Base-by-base conservation (phyloP, 2,797 vertebrate species). In the Epinephelus coioides region DNA sequence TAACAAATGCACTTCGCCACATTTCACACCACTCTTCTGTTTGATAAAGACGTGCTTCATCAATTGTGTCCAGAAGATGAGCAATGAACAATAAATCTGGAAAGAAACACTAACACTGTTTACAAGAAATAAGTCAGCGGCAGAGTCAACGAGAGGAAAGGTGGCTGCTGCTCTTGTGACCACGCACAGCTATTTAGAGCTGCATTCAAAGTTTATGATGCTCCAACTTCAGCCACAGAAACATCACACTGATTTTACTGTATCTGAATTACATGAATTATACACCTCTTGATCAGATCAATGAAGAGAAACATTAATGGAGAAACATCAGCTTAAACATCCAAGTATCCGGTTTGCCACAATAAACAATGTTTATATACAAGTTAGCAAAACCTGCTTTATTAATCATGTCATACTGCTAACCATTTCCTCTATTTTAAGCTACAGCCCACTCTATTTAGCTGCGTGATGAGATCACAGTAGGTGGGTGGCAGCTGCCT, bases 401-500 rank as follows among this genome's bases (percentile, higher is more conserved):
- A 34, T 27, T 17, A 63, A 46, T 8, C 4, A 1, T 65, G 6
- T 34, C 19, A 38, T 38, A 34, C 50, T 51, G 47, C 3, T 34
- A 65, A 65, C 63, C 12, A 50, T 51, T 65, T 44, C 49, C 23
- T 62, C 50, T 15, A 54, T 53, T 44, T 73, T 73, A 63, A 44
- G 47, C 11, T 43, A 51, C 15, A 25, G 13, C 12, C 9, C 7
- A 18, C 57, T 72, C n/a, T 50, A 50, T 61, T 72, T 61, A 53
- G 47, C 30, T 27, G 34, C 21, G 5, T 71, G 69, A 71, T 71
- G 30, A 60, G 30, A 71, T 50, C 59, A 60, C 30, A 71, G 56
- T 40, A 25, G 69, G 69, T 50, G 56, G 66, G 40, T 68, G 51
- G 66, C 66, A 68, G 56, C 46, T 71, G 57, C 56, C 56, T 51